These are phyloP conservation scores for Podarcis raffonei DNA, from an alignment of 2,113 vertebrate species.

Conservation along the genomic window DNA sequence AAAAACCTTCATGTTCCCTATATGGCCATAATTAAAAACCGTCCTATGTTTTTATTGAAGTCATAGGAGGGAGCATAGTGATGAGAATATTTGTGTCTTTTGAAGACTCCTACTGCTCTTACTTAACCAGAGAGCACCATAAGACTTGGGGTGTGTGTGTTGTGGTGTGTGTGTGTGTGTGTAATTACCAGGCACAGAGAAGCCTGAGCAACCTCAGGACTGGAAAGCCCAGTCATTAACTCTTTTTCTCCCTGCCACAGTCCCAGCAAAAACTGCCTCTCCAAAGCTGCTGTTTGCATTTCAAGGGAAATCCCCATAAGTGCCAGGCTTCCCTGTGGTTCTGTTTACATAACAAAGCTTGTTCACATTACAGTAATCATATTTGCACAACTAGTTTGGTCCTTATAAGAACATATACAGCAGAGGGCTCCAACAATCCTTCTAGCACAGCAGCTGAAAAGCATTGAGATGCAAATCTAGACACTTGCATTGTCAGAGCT, in stretches of 20 bases:
- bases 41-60: neutral
- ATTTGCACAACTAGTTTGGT: neutral
- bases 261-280: neutral
- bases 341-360: neutral
- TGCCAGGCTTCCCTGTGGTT: neutral
- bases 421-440: neutral
- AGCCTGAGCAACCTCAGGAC: neutral
- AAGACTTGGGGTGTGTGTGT: neutral
- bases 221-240: neutral
- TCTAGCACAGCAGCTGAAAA: conserved; percentile 12
- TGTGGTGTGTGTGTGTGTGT: neutral
- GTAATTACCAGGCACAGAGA: neutral
- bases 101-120: neutral
- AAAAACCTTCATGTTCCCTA: neutral
- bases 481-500: conserved; percentile 3
- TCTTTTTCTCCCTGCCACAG: neutral
- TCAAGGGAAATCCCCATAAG: neutral
- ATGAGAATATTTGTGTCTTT: conserved; percentile 1
- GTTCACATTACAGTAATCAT: neutral
- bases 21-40: neutral
- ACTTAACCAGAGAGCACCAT: neutral
- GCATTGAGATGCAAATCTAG: neutral
- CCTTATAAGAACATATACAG: neutral
- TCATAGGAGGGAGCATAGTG: neutral
- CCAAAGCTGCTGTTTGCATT: neutral